These are phyloP conservation scores for Antitype chi DNA, from an alignment of 2,888 invertebrate genomes.

Conservation along the genomic window DNA sequence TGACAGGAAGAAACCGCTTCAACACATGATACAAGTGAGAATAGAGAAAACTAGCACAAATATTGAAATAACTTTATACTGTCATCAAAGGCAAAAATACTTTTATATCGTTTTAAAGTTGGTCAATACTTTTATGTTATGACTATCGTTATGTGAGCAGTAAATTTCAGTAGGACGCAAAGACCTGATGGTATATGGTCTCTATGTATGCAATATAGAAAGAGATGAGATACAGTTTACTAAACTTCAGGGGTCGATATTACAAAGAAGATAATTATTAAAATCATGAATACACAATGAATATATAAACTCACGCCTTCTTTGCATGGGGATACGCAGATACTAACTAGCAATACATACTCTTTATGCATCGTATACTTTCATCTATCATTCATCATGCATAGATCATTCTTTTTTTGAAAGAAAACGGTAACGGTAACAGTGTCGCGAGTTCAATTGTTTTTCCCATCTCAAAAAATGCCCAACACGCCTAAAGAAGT, in stretches of 20 bases:
- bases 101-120: conserved; percentile 23
- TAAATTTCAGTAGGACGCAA: too few relatives aligned
- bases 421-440: too few relatives aligned
- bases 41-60: not conserved
- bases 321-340: not conserved
- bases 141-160: not conserved
- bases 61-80: conserved; percentile 26
- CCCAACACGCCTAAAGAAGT: too few relatives aligned
- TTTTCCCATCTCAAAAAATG: too few relatives aligned
- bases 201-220: not conserved
- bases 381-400: not conserved
- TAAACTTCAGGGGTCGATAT: not conserved
- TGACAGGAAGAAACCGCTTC: not conserved
- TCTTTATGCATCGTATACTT: not conserved
- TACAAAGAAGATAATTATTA: not conserved
- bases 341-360: not conserved
- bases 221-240: not conserved
- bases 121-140: not conserved
- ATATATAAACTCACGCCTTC: not conserved
- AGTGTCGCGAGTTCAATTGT: too few relatives aligned
- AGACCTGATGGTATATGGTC: too few relatives aligned
- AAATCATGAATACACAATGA: not conserved
- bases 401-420: not conserved
- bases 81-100: not conserved
- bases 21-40: conserved; percentile 1